These are phyloP conservation scores for Bambusicola thoracicus DNA, from an alignment of 2,113 vertebrate genomes.

Conservation along the genomic window DNA sequence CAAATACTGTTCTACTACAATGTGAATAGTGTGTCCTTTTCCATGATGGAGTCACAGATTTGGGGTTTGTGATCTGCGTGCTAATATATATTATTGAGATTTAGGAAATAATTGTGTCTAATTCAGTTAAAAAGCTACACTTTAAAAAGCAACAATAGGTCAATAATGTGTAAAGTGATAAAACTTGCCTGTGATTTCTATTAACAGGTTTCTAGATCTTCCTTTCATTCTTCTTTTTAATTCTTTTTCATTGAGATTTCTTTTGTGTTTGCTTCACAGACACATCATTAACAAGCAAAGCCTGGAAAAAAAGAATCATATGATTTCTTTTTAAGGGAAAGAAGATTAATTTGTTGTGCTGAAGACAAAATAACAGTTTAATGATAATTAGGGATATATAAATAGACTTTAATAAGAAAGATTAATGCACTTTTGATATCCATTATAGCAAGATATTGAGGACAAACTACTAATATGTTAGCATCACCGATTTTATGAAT, in stretches of 20 bases:
- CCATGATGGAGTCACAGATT: not conserved
- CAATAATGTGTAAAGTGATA: not conserved
- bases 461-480: not conserved
- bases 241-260: not conserved
- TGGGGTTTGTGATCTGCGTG: not conserved
- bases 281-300: not conserved
- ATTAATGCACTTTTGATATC: not conserved
- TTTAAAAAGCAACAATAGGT: not conserved
- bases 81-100: not conserved
- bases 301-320: not conserved
- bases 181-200: not conserved
- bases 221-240: not conserved
- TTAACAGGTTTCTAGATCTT: not conserved
- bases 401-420: conserved; percentile 22
- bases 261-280: conserved; percentile 17
- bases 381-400: conserved; percentile 28
- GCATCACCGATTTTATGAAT: conserved; percentile 47
- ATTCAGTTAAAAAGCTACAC: not conserved
- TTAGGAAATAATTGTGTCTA: not conserved
- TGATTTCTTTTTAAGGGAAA: conserved; percentile 33
- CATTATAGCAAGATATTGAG: conserved; percentile 45
- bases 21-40: not conserved
- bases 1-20: not conserved
- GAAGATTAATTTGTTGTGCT: conserved; percentile 36
- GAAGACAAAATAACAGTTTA: conserved; percentile 48